Base-by-base conservation (phyloP, 2,113 vertebrate genomes). In the Sphaerodactylus townsendi region DNA sequence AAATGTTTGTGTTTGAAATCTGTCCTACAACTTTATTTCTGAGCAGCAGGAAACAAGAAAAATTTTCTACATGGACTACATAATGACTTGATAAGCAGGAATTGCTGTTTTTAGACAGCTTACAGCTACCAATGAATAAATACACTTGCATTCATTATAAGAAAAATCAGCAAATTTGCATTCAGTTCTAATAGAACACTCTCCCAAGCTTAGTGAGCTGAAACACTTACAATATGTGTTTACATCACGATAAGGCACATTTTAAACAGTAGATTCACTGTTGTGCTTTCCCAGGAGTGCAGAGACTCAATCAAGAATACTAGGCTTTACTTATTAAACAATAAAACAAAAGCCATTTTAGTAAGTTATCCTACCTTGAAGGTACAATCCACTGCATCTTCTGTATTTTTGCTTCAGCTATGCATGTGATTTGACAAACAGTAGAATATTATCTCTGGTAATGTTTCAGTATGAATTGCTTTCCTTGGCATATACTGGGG, bases 381-480 rank as follows among this genome's bases (percentile, higher is more conserved):
- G 44, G 23, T 90, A 80, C 68, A 92, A 92, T 72, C 35, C 69
- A 46, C 90, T 92, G 86, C 48, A 89, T 41, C 5, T 78, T 53
- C 19, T 91, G 72, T 75, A 41, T 86, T 23, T 68, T 65, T 91
- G 75, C 19, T 87, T 90, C 79, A 66, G 64, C 78, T 90, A 88
- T 75, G 84, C n/a, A 69, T 71, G 59, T 78, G 70, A 93, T 86
- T 94, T 92, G 79, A 93, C 85, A 93, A 92, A 89, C 28, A 86
- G 50, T 35, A 80, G 77, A 94, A 90, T 85, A 93, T 88, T 93
- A 37, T 88, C 85, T 92, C n/a, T 85, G 59, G 62, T 66, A 83
- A 72, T 65, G 56, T 84, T 95, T 94, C 79, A 76, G 59, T 69
- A 91, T 82, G 0, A 87, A 86, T 91, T 87, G 84, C 13, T 92